These are phyloP conservation scores for Brachypteracias leptosomus DNA, from an alignment of 2,113 vertebrate genomes.

Conservation along the genomic window DNA sequence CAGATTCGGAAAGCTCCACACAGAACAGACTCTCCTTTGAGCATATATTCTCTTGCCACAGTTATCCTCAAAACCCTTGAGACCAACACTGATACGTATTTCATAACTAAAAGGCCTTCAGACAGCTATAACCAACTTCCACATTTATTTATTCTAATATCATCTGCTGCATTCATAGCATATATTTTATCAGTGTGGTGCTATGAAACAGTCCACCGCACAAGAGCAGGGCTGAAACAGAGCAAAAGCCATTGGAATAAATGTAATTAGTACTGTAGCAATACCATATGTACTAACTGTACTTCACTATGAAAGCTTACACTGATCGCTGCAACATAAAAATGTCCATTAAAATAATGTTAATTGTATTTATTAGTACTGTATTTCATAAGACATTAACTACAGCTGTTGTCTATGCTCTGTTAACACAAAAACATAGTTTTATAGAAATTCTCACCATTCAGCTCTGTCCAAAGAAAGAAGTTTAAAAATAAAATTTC, in stretches of 20 bases:
- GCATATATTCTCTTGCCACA: not conserved
- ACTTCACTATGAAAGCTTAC: constrained; percentile 50
- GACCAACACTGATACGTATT: not conserved
- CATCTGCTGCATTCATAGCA: not conserved
- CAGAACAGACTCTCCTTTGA: not conserved
- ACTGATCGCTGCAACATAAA: constrained; percentile 56
- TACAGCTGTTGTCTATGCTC: not conserved
- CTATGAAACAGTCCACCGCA: not conserved
- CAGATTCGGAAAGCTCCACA: not conserved
- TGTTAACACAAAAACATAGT: not conserved
- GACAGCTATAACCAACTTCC: constrained; percentile 52
- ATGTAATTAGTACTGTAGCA: constrained; percentile 36
- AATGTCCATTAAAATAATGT: constrained; percentile 57
- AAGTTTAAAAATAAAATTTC: not conserved
- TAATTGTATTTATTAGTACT: constrained; percentile 61
- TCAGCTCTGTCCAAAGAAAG: not conserved
- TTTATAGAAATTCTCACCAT: constrained; percentile 5
- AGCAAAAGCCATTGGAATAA: constrained; percentile 37
- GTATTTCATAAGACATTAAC: constrained; percentile 50
- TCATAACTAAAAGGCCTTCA: constrained; percentile 59
- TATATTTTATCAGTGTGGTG: not conserved
- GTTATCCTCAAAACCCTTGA: constrained; percentile 33
- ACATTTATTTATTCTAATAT: constrained; percentile 55
- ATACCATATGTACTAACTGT: not conserved
- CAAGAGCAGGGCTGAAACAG: constrained; percentile 29